Conservation (phyloP, 1,140 invertebrate species). For the Drosophila cardini region DNA sequence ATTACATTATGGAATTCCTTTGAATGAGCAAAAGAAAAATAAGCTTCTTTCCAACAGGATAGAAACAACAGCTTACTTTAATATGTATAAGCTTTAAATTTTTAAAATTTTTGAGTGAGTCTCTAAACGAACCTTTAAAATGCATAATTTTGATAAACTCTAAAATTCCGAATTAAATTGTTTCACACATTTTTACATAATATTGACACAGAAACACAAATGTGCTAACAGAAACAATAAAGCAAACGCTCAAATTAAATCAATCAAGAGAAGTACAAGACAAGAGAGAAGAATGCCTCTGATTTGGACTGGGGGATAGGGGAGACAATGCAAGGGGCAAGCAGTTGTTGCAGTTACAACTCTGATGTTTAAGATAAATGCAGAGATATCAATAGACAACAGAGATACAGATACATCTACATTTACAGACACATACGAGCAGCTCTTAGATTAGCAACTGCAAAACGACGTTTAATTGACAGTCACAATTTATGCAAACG, state of each 20-base stretch:
- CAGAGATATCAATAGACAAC: constrained; percentile 43
- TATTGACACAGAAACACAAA: constrained; percentile 78
- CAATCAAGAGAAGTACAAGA: constrained; percentile 60
- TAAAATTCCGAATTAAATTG: constrained; percentile 31
- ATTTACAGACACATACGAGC: too few relatives aligned
- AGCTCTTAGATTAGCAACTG: constrained; percentile 61
- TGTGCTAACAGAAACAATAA: constrained; percentile 79
- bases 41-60: too few relatives aligned
- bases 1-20: constrained; percentile 8
- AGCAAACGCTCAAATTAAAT: constrained; percentile 72
- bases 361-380: constrained; percentile 41
- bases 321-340: background rate
- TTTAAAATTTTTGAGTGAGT: background rate
- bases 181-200: constrained; percentile 52
- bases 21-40: constrained; percentile 33
- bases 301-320: constrained; percentile 33
- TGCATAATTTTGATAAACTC: background rate
- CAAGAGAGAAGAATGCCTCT: constrained; percentile 58
- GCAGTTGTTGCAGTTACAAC: constrained; percentile 33
- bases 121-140: too few relatives aligned
- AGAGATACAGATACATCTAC: constrained; percentile 6
- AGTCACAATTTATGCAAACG: constrained; percentile 79
- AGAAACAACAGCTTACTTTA: too few relatives aligned
- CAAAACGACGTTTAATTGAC: constrained; percentile 78
- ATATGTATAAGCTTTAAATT: too few relatives aligned